These are phyloP conservation scores for Branchipolynoe longqiensis DNA, from an alignment of 2,888 invertebrate species.

Conservation along the genomic window DNA sequence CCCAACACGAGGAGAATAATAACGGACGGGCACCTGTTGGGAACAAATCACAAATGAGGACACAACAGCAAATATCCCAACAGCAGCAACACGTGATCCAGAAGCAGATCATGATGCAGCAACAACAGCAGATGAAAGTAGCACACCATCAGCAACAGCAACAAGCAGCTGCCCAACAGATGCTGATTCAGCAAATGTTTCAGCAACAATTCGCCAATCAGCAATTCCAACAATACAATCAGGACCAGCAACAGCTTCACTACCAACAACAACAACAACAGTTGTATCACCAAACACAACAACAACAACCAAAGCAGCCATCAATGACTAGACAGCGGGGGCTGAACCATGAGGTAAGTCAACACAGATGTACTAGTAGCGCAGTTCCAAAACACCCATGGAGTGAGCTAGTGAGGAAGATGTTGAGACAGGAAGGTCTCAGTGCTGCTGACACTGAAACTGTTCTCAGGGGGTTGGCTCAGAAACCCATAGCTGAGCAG, in stretches of 20 bases:
- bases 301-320: background rate
- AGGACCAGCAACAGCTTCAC: background rate
- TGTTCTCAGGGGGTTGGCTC: background rate
- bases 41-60: background rate
- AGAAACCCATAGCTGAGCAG: background rate
- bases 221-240: background rate
- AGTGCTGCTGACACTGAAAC: background rate
- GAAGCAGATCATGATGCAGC: conserved; percentile 35
- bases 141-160: conserved; percentile 24
- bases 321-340: conserved; percentile 17
- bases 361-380: background rate
- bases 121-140: conserved; percentile 10
- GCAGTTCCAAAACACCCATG: conserved; percentile 1
- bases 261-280: conserved; percentile 7
- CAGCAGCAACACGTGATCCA: conserved; percentile 36
- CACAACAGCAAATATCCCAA: background rate
- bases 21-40: background rate
- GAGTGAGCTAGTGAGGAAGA: background rate
- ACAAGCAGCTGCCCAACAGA: conserved; percentile 23
- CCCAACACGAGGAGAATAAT: conserved; percentile 21
- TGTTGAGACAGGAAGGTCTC: conserved; percentile 3
- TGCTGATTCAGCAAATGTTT: conserved; percentile 48
- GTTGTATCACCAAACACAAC: background rate
- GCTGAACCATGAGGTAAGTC: conserved; percentile 30
- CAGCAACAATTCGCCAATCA: conserved; percentile 35